Conservation (phyloP, 1,140 invertebrate species). For the Bicyclus anynana region DNA sequence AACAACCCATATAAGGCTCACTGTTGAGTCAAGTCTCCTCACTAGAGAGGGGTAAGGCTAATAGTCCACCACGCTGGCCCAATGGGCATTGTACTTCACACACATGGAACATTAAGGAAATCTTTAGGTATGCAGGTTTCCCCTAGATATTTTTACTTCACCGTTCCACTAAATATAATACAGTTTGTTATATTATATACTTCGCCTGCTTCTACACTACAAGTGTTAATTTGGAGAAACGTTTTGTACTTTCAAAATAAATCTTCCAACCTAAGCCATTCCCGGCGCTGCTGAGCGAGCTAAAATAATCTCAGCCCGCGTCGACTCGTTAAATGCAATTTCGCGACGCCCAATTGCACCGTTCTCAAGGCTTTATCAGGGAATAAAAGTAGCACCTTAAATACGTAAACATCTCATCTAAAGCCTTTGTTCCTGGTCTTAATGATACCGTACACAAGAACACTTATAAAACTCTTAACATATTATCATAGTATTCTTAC, state of each 20-base stretch:
- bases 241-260: constrained; percentile 6
- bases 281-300: background rate
- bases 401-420: constrained; percentile 1
- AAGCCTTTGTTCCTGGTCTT: background rate
- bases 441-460: background rate
- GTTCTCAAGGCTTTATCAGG: constrained; percentile 6
- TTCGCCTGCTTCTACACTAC: background rate
- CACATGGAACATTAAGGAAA: no score
- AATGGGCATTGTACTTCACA: no score
- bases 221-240: background rate
- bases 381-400: background rate
- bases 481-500: no score
- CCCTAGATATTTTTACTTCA: no score
- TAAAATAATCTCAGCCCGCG: constrained; percentile 8
- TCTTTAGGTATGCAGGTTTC: no score
- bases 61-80: no score
- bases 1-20: no score
- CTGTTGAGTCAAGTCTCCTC: no score
- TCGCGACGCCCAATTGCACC: constrained; percentile 4
- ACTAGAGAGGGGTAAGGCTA: no score
- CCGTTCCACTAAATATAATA: background rate
- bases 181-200: background rate
- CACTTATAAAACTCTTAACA: no score
- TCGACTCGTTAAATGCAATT: constrained; percentile 11
- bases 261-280: constrained; percentile 8